Evolutionary conservation across 1,140 invertebrate species (phyloP), one percentile per base, ranked within the genome.

Genomic region (Atta cephalotes): DNA sequence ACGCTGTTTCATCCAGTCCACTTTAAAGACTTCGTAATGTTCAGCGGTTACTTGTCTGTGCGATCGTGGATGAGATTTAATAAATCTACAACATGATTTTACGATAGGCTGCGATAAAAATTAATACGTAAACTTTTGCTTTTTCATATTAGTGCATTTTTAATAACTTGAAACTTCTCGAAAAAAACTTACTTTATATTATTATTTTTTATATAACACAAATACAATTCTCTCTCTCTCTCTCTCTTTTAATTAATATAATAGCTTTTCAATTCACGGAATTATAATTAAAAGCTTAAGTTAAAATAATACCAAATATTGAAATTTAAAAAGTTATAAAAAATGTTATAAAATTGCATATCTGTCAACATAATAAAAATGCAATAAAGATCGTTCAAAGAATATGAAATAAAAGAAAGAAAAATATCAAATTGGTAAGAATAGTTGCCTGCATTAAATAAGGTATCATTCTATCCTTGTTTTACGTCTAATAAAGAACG

Each of bases 1-100:
- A 93, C 91, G 91, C 93, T 92, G 91, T 93, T 94, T 94, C 93
- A 94, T 94, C 93, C 92, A 94, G 91, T 91, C 90, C 90, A 88
- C 87, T 89, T 89, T 90, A 91, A 94, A 92, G 92, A 92, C 90
- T 92, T 94, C 88, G 91, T 93, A 92, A 93, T 92, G 89, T 89
- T 92, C 91, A 89, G 90, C 88, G 93, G 92, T 94, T 93, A 94
- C 93, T 95, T 91, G 91, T 89, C 90, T 92, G 90, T 93, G 92
- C 91, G 76, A 89, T 90, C 87, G 78, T 70, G 87, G 91, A 85
- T 88, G 86, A 90, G 81, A 87, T 88, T 92, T 89, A 91, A 93
- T 93, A 93, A 92, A 93, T 92, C 87, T 87, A 56, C 80, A 88
- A 90, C 91, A 79, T 86, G 81, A 88, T 58, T 58, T 88, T 53